phyloP scores from a whole-genome alignment of 2,113 vertebrate genomes.

The Platycercus adscitus region DNA sequence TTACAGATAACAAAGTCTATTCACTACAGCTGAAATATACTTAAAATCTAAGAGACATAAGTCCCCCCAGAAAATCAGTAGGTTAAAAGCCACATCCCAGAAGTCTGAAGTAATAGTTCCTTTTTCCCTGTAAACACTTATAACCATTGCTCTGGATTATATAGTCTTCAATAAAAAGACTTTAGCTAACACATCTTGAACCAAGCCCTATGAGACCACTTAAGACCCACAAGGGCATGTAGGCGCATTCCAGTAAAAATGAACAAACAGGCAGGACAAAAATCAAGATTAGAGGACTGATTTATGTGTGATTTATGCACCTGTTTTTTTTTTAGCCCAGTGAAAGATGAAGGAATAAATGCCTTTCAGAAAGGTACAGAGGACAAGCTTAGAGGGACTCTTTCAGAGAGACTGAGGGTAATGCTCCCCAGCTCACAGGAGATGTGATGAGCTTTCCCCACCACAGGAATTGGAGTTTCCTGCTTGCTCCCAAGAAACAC shows the following conservation, averaged over 20 bases:
- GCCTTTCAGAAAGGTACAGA: neutral
- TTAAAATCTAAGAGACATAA: neutral
- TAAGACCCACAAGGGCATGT: neutral
- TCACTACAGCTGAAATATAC: neutral
- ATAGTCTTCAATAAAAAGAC: neutral
- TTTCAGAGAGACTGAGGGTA: neutral
- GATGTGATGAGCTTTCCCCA: neutral
- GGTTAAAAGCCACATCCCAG: neutral
- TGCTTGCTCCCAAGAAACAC: neutral
- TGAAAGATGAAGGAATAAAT: neutral
- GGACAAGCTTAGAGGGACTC: neutral
- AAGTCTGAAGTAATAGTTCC: neutral
- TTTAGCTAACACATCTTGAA: neutral
- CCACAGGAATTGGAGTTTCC: neutral
- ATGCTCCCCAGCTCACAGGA: neutral
- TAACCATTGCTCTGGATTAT: neutral
- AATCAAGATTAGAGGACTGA: neutral
- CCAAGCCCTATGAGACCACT: neutral
- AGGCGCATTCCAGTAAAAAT: neutral
- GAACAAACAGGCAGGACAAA: neutral
- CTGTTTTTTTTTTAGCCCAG: neutral
- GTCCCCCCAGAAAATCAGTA: neutral
- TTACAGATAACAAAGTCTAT: neutral
- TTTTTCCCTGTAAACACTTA: neutral
- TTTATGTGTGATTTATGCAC: neutral